Percentiles rank a stretch among this genome's conserved stretches.
These are phyloP conservation scores for Acromyrmex heyeri DNA, from an alignment of 1,140 invertebrate genomes.

Conservation along the genomic window DNA sequence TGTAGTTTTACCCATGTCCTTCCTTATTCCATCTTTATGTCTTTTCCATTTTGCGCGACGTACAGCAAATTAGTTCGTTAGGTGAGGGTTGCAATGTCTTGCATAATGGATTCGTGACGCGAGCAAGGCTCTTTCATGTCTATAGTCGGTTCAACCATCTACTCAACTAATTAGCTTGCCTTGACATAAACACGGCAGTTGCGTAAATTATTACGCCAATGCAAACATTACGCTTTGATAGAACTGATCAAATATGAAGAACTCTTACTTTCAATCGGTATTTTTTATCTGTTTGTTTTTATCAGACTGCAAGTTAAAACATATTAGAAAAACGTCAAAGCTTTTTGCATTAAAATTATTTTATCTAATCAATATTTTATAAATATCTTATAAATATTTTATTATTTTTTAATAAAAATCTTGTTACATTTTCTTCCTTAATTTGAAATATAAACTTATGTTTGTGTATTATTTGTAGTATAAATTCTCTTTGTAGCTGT, in stretches of 20 bases:
- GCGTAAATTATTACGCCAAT: constrained; percentile 54
- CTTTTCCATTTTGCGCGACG: constrained; percentile 50
- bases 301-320: not conserved
- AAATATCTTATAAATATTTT: not conserved
- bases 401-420: not conserved
- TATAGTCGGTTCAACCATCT: constrained; percentile 46
- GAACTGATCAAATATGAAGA: constrained; percentile 24
- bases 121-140: constrained; percentile 45
- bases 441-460: not conserved
- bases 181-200: constrained; percentile 43
- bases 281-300: not conserved
- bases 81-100: constrained; percentile 48
- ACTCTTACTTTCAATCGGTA: not conserved
- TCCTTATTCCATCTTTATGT: constrained; percentile 42
- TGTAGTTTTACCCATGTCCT: not conserved
- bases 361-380: not conserved
- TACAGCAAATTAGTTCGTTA: constrained; percentile 62
- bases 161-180: constrained; percentile 69
- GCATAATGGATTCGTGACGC: constrained; percentile 54
- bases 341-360: not conserved
- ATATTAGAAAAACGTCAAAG: not conserved
- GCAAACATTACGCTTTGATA: not conserved
- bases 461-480: not conserved
- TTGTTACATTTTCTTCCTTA: not conserved
- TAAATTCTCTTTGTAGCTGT: not conserved